Evolutionary conservation across 2,888 invertebrate genomes (phyloP), one percentile per base, ranked within the genome.

Genomic region (Iselma pallidipennis): DNA sequence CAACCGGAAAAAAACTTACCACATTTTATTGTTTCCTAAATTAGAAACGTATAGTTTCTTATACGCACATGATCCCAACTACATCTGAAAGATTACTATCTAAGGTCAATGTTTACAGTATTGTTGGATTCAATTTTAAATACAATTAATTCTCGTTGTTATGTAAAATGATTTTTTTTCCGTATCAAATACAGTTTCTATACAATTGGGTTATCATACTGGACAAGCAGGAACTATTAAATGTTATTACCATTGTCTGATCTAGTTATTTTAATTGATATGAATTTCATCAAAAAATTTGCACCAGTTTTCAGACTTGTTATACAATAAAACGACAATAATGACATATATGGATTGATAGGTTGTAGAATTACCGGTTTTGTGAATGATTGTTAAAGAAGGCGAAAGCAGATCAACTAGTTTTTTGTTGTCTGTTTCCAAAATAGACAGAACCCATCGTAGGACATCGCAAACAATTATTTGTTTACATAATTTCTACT

Each of bases 1-100:
- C 45, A 45, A 45, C 45, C 5, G 45, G 45, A 45, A 45, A 45
- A 45, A n/a, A n/a, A n/a, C n/a, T n/a, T n/a, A n/a, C n/a, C n/a
- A n/a, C n/a, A n/a, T n/a, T 45, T 1, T 42, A 19, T 0, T 21
- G 9, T 4, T 1, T 42, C 4, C 23, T 2, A 4, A 45, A 23
- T 45, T 45, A 5, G 1, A 23, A 5, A 21, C 21, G 10, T 1
- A 21, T 42, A 21, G 4, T 19, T 19, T 19, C 42, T 21, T 21
- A 42, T 37, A n/a, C n/a, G n/a, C n/a, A 16, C 9, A 37, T 16
- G 16, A 37, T 1, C 16, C 1, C 3, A 16, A 37, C 16, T 6
- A 37, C 9, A 12, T 29, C 12, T 29, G 12, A 29, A 5, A n/a
- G n/a, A n/a, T n/a, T 10, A 12, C 10, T 12, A 12, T 29, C 12